phyloP scores from a whole-genome alignment of 2,113 vertebrate species.

The Perccottus glenii region DNA sequence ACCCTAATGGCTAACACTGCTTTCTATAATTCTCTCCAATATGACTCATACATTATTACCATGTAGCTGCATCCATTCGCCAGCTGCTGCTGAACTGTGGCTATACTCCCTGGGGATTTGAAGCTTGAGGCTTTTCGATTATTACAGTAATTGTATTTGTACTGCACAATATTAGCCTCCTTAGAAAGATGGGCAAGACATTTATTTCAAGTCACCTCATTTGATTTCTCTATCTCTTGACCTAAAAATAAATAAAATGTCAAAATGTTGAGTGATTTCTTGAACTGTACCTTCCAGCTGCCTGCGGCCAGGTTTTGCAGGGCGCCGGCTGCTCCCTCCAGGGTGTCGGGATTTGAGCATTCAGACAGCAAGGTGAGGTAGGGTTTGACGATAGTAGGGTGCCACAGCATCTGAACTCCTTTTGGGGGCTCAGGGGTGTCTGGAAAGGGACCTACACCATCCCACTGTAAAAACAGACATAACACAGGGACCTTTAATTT shows the following conservation, averaged over 20 bases:
- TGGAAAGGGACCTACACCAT: slow-evolving; percentile 95
- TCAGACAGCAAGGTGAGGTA: slow-evolving; percentile 99
- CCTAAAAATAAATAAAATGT: background rate
- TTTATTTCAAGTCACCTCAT: background rate
- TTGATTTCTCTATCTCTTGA: too few species aligned
- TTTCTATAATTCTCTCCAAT: slow-evolving; percentile 26
- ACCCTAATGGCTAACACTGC: slow-evolving; percentile 33
- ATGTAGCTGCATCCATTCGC: slow-evolving; percentile 35
- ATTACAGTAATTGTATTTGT: slow-evolving; percentile 39
- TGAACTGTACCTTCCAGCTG: slow-evolving; percentile 92
- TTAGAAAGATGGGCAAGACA: slow-evolving; percentile 16
- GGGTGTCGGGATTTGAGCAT: slow-evolving; percentile 98
- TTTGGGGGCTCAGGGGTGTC: slow-evolving; percentile 95
- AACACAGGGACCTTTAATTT: background rate
- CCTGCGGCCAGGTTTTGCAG: slow-evolving; percentile 98
- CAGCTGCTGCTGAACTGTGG: slow-evolving; percentile 35
- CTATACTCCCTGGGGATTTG: slow-evolving; percentile 30
- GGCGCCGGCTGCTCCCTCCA: slow-evolving; percentile 97
- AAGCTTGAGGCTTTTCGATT: slow-evolving; percentile 37
- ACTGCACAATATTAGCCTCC: slow-evolving; percentile 17
- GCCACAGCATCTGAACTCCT: slow-evolving; percentile 99
- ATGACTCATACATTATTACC: slow-evolving; percentile 52
- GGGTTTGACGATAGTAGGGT: slow-evolving; percentile 99
- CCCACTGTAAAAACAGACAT: slow-evolving; percentile 84
- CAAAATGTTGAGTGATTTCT: background rate